phyloP scores from a whole-genome alignment of 1,140 invertebrate genomes.

The Trichoplusia ni region DNA sequence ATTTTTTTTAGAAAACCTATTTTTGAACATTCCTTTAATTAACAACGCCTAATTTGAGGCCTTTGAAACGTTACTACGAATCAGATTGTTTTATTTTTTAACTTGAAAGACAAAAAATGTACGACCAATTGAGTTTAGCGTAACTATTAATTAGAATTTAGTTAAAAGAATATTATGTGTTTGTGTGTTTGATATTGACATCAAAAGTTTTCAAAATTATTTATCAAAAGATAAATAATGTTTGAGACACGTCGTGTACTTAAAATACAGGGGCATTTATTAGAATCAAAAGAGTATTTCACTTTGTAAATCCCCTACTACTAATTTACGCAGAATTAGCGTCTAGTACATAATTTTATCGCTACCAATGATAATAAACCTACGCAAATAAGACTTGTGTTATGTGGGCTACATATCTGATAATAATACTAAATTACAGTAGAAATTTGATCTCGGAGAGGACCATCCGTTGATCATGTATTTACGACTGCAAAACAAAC shows the following conservation, averaged over 20 bases:
- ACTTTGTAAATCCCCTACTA: too few species aligned
- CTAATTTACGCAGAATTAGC: neutral
- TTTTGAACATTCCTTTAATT: conserved; percentile 24
- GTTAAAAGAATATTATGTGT: neutral
- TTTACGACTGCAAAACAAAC: conserved; percentile 29
- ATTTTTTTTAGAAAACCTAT: conserved; percentile 23
- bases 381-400: neutral
- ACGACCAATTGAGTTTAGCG: neutral
- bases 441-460: conserved; percentile 22
- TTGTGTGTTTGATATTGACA: neutral
- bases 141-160: neutral
- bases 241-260: neutral
- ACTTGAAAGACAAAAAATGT: neutral
- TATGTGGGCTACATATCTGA: neutral
- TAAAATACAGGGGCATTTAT: too few species aligned
- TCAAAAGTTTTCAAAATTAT: neutral
- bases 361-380: neutral
- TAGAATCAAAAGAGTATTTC: too few species aligned
- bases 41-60: conserved; percentile 22
- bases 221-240: neutral
- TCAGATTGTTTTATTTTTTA: conserved; percentile 11
- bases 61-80: conserved; percentile 25
- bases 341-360: neutral
- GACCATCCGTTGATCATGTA: neutral
- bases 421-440: conserved; percentile 13